These are phyloP conservation scores for Antheraea mylitta DNA, from an alignment of 1,140 invertebrate genomes.

Conservation along the genomic window DNA sequence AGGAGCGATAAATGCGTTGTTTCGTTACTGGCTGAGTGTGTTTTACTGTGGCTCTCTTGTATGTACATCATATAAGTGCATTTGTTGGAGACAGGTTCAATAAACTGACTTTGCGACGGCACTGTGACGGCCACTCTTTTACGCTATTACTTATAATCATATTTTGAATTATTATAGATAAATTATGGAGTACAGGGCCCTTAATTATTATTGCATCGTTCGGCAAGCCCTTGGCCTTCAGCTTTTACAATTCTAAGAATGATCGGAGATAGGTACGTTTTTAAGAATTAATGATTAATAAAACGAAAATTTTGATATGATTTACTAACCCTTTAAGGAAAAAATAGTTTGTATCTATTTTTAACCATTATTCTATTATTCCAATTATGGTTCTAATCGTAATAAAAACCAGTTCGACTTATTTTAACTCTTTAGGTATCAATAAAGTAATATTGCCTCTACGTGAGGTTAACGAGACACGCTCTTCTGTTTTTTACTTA, in stretches of 20 bases:
- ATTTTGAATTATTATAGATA: constrained; percentile 53
- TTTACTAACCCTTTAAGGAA: too few species aligned
- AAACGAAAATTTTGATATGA: neutral
- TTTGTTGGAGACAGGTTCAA: constrained; percentile 61
- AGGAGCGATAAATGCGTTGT: neutral
- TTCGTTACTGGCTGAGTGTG: neutral
- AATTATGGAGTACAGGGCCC: constrained; percentile 33
- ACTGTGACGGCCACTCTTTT: constrained; percentile 40
- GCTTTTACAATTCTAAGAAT: constrained; percentile 28
- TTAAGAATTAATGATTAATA: neutral
- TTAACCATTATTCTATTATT: too few species aligned
- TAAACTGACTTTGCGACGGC: constrained; percentile 53
- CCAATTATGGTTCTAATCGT: too few species aligned
- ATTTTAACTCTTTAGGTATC: too few species aligned
- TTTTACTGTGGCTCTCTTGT: constrained; percentile 29
- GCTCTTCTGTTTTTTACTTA: too few species aligned
- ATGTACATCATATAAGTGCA: constrained; percentile 42
- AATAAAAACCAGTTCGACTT: too few species aligned
- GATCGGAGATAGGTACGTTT: constrained; percentile 14
- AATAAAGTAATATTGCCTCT: too few species aligned
- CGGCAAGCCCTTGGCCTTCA: constrained; percentile 30
- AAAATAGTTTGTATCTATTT: neutral
- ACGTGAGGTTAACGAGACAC: too few species aligned
- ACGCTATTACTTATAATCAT: constrained; percentile 54
- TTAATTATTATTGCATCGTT: constrained; percentile 38